Conservation (phyloP, 2,888 invertebrate species). For the Scotopteryx bipunctaria region DNA sequence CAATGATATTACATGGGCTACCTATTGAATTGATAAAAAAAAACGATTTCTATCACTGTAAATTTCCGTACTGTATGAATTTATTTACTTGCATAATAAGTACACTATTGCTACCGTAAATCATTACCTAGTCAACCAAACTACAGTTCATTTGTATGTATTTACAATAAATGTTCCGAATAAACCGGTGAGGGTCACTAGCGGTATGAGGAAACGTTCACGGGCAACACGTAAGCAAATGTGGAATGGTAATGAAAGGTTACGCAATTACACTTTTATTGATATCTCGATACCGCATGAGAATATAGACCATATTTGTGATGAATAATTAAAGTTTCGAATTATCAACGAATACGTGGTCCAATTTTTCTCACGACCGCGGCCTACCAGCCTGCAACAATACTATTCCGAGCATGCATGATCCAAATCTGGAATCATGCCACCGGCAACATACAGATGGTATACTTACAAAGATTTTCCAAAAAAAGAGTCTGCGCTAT, state of each 20-base stretch:
- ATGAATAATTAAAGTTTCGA: constrained; percentile 3
- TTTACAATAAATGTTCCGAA: constrained; percentile 35
- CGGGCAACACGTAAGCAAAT: constrained; percentile 81
- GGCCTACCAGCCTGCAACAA: constrained; percentile 34
- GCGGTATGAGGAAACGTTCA: constrained; percentile 75
- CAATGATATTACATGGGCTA: constrained; percentile 5
- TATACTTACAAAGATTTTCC: constrained; percentile 69
- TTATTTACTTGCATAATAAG: constrained; percentile 6
- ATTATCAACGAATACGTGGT: not conserved
- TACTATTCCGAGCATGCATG: constrained; percentile 42
- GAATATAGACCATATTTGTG: constrained; percentile 2
- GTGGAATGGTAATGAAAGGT: constrained; percentile 76
- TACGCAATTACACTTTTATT: constrained; percentile 76
- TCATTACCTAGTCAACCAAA: too few relatives aligned
- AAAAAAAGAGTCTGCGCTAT: constrained; percentile 56
- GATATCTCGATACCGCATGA: constrained; percentile 44
- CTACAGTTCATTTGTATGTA: constrained; percentile 4
- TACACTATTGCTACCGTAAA: not conserved
- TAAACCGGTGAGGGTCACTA: constrained; percentile 70
- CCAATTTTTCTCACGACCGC: constrained; percentile 21
- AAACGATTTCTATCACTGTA: not conserved
- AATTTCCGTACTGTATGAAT: not conserved
- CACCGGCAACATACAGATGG: constrained; percentile 57
- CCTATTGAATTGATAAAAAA: constrained; percentile 13
- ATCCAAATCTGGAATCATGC: constrained; percentile 61